Evolutionary conservation across 2,888 invertebrate genomes (phyloP).

Genomic region (Tyria jacobaeae): DNA sequence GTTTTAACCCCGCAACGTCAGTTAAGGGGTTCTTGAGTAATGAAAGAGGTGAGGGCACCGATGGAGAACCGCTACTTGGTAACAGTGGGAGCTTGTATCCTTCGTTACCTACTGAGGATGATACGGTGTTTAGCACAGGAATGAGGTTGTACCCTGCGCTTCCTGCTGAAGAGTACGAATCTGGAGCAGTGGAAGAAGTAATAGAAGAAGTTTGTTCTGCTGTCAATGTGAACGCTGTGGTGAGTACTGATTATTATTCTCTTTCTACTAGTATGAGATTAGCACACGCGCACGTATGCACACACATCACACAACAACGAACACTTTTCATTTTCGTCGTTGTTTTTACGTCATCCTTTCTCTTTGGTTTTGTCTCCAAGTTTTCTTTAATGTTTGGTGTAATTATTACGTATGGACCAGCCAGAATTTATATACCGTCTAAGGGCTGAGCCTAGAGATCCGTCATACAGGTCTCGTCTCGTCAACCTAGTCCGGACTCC

Average conservation of each 20-base stretch:
- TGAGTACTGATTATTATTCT: slow-evolving; percentile 60
- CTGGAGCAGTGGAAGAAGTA: slow-evolving; percentile 78
- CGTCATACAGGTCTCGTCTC: no score
- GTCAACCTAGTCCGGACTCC: no score
- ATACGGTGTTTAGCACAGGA: slow-evolving; percentile 66
- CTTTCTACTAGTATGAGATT: no score
- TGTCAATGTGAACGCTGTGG: slow-evolving; percentile 77
- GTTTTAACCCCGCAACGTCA: slow-evolving; percentile 65
- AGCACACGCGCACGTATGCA: no score
- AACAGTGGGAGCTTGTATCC: slow-evolving; percentile 72
- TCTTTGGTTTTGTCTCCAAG: no score
- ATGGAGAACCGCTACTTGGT: slow-evolving; percentile 59
- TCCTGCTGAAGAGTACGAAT: slow-evolving; percentile 79
- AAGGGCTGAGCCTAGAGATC: no score
- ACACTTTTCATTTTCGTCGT: no score
- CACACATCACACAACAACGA: no score
- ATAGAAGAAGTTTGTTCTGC: slow-evolving; percentile 77
- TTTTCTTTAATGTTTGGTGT: no score
- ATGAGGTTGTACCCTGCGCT: slow-evolving; percentile 76
- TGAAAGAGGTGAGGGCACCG: slow-evolving; percentile 70
- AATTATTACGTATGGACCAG: no score
- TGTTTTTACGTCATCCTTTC: no score
- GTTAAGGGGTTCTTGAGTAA: slow-evolving; percentile 73
- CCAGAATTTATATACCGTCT: no score
- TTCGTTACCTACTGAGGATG: slow-evolving; percentile 71